Evolutionary conservation across 1,140 invertebrate genomes (phyloP).

Genomic region (Pogonognathellus flavescens): DNA sequence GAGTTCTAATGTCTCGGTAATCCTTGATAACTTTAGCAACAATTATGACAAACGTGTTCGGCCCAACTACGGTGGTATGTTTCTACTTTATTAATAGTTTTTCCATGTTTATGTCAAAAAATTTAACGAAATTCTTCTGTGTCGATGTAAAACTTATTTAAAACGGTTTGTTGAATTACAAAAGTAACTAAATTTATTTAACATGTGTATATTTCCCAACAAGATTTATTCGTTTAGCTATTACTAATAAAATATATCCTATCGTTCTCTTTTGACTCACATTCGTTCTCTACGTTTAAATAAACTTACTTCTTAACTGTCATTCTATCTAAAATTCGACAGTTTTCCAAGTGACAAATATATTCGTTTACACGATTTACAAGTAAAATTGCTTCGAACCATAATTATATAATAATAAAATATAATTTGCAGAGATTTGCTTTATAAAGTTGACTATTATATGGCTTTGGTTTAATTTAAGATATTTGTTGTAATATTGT

Average conservation of each 20-base stretch:
- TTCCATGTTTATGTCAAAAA: neutral
- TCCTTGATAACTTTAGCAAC: conserved; percentile 65
- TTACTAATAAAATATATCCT: no score
- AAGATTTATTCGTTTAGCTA: neutral
- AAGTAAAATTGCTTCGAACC: no score
- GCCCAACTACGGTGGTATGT: conserved; percentile 97
- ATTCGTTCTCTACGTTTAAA: no score
- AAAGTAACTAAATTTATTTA: neutral
- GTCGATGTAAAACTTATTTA: neutral
- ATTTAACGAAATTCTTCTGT: neutral
- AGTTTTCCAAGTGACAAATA: no score
- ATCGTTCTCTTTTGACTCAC: no score
- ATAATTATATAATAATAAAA: no score
- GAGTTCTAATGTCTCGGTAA: conserved; percentile 63
- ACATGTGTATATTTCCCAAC: neutral
- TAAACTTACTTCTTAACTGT: no score
- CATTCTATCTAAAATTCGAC: no score
- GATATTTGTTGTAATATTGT: neutral
- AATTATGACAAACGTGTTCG: conserved; percentile 97
- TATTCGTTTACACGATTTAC: no score
- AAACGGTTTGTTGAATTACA: neutral
- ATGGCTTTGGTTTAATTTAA: no score
- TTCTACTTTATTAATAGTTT: conserved; percentile 10
- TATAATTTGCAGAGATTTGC: no score
- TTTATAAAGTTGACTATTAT: no score